A percentile compares a stretch with the other conserved stretches of the same genome.
Evolutionary conservation across 2,113 vertebrate genomes (phyloP).

Genomic region (Harpagus bidentatus): DNA sequence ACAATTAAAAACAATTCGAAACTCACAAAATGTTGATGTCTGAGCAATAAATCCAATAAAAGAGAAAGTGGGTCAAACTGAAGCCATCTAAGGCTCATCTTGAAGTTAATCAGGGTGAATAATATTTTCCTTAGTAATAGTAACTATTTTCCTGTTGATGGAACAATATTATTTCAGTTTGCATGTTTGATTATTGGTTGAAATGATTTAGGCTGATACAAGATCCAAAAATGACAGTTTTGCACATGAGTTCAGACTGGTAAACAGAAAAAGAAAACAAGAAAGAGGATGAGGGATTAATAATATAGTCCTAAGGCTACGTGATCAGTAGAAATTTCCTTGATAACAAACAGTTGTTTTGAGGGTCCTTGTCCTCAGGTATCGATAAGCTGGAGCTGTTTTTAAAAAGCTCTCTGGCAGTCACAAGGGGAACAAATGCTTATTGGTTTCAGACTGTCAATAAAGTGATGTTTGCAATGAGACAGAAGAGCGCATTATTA

Average conservation of each 20-base stretch:
- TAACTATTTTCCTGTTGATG: constrained; percentile 8
- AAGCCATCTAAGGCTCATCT: background rate
- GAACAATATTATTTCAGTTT: background rate
- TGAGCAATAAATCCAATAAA: background rate
- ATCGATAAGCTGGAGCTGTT: background rate
- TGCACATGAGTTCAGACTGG: background rate
- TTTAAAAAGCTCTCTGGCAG: background rate
- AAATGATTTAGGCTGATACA: background rate
- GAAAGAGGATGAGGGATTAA: background rate
- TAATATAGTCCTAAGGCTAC: background rate
- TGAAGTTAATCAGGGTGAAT: constrained; percentile 18
- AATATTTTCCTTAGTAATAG: constrained; percentile 7
- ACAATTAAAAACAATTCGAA: background rate
- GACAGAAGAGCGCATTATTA: constrained; percentile 25
- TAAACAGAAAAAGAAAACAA: background rate
- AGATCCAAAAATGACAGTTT: background rate
- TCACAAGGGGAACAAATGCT: background rate
- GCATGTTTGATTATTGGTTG: background rate
- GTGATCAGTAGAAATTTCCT: background rate
- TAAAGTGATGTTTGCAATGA: constrained; percentile 32
- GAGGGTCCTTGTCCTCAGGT: background rate
- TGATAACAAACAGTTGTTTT: background rate
- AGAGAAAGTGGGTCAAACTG: background rate
- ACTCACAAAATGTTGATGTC: background rate
- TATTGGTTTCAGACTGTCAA: background rate